phyloP scores from a whole-genome alignment of 2,888 invertebrate species.

The Sericinus montela region DNA sequence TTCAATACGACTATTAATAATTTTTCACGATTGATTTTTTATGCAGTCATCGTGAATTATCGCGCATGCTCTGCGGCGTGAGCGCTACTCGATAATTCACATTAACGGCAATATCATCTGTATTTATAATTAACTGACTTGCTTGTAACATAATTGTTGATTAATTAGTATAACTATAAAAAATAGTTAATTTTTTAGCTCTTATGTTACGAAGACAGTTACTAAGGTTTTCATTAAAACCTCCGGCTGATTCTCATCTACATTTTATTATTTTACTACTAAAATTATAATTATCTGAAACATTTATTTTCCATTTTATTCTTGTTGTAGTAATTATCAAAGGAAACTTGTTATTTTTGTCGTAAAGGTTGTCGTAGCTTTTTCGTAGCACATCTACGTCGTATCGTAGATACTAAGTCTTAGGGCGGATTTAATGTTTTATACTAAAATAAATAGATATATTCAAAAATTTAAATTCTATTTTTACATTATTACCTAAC shows the following conservation, averaged over 20 bases:
- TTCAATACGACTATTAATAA: conserved; percentile 38
- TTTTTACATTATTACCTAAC: conserved; percentile 18
- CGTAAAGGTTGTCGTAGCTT: conserved; percentile 41
- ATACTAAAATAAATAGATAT: no score
- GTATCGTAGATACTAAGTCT: conserved; percentile 39
- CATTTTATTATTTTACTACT: no score
- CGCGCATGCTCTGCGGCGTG: not conserved
- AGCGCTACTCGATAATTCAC: not conserved
- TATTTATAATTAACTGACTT: conserved; percentile 3
- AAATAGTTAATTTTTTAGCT: no score
- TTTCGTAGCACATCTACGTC: conserved; percentile 62
- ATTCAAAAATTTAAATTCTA: conserved; percentile 22
- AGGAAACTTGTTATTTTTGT: no score
- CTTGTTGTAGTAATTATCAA: no score
- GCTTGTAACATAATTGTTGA: not conserved
- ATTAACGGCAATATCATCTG: not conserved
- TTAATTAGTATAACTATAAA: no score
- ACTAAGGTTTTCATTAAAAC: no score
- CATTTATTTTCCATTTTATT: no score
- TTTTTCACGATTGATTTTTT: conserved; percentile 40
- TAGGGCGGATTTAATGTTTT: conserved; percentile 1
- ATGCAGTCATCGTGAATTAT: conserved; percentile 26
- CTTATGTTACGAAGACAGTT: no score
- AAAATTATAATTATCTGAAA: no score
- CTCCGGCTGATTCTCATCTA: no score